Evolutionary conservation across 2,888 invertebrate genomes (phyloP).

Genomic region (Archips xylosteana): DNA sequence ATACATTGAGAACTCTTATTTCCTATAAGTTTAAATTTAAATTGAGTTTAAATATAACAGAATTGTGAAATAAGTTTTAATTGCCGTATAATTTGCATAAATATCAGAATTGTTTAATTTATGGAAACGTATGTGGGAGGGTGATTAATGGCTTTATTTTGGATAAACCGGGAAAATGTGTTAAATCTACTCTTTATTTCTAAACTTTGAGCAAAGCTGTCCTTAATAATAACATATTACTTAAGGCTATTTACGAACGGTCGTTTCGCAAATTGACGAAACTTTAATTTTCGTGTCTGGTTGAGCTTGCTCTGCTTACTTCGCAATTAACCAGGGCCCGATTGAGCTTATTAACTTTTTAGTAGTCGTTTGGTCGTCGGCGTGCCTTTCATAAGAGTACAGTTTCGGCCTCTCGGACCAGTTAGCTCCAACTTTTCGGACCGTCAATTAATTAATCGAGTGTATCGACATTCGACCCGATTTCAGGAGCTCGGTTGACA

Average conservation of each 20-base stretch:
- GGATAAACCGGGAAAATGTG: background rate
- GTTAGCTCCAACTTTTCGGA: conserved; percentile 78
- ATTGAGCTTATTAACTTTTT: conserved; percentile 42
- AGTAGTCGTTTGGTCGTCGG: conserved; percentile 35
- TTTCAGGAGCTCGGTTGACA: conserved; percentile 85
- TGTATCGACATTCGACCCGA: conserved; percentile 85
- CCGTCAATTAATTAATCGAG: conserved; percentile 84
- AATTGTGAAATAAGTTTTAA: conserved; percentile 31
- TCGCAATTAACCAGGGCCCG: conserved; percentile 38
- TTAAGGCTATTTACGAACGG: background rate
- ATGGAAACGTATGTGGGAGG: conserved; percentile 34
- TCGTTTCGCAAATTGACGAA: conserved; percentile 24
- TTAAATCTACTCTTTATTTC: background rate
- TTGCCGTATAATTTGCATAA: conserved; percentile 33
- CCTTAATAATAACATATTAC: background rate
- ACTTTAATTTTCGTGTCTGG: conserved; percentile 22
- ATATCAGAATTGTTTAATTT: conserved; percentile 33
- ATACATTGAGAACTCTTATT: background rate
- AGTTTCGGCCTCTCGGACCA: conserved; percentile 74
- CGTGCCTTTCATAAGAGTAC: conserved; percentile 70
- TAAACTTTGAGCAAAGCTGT: background rate
- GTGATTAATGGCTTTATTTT: conserved; percentile 27
- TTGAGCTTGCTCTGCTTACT: conserved; percentile 19
- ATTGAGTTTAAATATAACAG: conserved; percentile 12
- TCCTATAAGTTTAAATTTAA: background rate